Conservation (phyloP, 1,140 invertebrate species). For the Neocloeon triangulifer region DNA sequence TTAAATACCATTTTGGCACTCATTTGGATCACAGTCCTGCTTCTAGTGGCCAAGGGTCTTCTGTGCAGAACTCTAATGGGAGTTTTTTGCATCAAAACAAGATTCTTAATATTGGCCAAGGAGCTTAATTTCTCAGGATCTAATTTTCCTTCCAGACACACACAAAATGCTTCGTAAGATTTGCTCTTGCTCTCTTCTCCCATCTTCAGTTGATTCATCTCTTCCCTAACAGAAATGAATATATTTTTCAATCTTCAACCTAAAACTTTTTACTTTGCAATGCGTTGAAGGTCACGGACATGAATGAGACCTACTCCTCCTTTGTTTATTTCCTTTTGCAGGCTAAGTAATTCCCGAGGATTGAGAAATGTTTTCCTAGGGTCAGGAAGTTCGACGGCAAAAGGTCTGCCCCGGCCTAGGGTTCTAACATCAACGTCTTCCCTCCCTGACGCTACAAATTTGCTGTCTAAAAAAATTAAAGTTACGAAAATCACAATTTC, state of each 20-base stretch:
- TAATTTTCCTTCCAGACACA: conserved; percentile 18
- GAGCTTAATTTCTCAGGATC: conserved; percentile 21
- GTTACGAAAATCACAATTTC: conserved; percentile 7
- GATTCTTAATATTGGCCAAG: conserved; percentile 26
- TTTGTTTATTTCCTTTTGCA: conserved; percentile 36
- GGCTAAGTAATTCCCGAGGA: conserved; percentile 19
- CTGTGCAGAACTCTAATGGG: conserved; percentile 69
- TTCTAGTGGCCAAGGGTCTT: conserved; percentile 38
- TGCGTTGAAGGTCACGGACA: conserved; percentile 36
- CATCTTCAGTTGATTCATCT: conserved; percentile 49
- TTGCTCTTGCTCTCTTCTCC: conserved; percentile 74
- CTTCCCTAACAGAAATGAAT: conserved; percentile 23
- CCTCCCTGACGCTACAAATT: conserved; percentile 74
- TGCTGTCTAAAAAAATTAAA: conserved; percentile 18
- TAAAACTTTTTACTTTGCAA: conserved; percentile 25
- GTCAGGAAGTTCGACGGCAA: conserved; percentile 60
- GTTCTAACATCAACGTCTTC: conserved; percentile 88
- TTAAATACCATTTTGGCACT: conserved; percentile 16
- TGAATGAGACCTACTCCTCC: conserved; percentile 29
- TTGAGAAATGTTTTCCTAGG: conserved; percentile 30
- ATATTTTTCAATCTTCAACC: conserved; percentile 1
- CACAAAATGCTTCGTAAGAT: conserved; percentile 57
- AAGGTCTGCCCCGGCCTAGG: conserved; percentile 66
- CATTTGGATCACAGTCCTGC: conserved; percentile 36
- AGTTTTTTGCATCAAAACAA: conserved; percentile 39